Evolutionary conservation across 2,888 invertebrate genomes (phyloP).

Genomic region (Nomada hirtipes): DNA sequence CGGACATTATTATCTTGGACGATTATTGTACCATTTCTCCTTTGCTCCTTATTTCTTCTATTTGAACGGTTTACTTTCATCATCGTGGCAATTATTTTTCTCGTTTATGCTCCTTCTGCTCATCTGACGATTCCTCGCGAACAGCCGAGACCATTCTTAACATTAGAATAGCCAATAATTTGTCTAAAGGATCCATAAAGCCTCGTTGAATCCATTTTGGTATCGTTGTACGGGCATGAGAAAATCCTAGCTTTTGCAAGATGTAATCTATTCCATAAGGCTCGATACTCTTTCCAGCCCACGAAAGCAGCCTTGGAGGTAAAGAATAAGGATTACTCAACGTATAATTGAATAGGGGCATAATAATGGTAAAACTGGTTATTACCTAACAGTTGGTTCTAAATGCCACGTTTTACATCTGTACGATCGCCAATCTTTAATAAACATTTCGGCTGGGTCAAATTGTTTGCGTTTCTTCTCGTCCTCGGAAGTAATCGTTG

Average conservation of each 20-base stretch:
- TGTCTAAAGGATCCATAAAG: conserved; percentile 98
- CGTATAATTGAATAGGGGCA: neutral
- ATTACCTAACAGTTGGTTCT: conserved; percentile 94
- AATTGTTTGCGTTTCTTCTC: conserved; percentile 83
- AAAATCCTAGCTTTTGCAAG: conserved; percentile 98
- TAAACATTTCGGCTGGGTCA: conserved; percentile 87
- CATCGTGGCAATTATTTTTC: conserved; percentile 69
- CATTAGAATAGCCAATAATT: conserved; percentile 93
- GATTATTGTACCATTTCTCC: conserved; percentile 53
- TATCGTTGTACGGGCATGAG: conserved; percentile 98
- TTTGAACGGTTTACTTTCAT: conserved; percentile 3
- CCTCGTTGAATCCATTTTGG: conserved; percentile 99
- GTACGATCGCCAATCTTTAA: conserved; percentile 95
- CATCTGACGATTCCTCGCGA: conserved; percentile 81
- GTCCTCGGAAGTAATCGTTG: conserved; percentile 78
- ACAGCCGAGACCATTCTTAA: conserved; percentile 88
- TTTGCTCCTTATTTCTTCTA: neutral
- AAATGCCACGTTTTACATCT: conserved; percentile 98
- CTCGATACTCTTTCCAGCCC: conserved; percentile 98
- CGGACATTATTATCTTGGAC: conserved; percentile 36
- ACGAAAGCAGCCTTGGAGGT: conserved; percentile 88
- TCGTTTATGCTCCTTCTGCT: conserved; percentile 77
- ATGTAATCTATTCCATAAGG: conserved; percentile 99
- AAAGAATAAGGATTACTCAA: neutral
- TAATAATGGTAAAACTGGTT: conserved; percentile 72